Base-by-base conservation (phyloP, 2,113 vertebrate species). In the Alouatta palliata region DNA sequence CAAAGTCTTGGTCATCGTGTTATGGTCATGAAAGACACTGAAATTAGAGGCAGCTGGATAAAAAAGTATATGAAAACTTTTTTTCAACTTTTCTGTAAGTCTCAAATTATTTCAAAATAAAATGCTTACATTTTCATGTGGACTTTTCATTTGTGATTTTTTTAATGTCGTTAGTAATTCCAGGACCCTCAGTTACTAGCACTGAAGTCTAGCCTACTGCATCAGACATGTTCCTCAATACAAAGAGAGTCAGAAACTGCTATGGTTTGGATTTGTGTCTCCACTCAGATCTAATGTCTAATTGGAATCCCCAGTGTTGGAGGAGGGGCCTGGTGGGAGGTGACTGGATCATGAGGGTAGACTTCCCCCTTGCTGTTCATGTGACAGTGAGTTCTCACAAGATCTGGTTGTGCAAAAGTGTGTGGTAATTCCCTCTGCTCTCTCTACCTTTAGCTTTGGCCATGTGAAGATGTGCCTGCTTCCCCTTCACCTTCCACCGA, bases 91-190 rank as follows among this genome's bases (percentile, higher is more conserved):
- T 90, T 56, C 52, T 49, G 1, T 58, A 83, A 52, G 37, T 52
- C 91, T 97, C 80, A 90, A 90, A 79, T 83, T 58, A 95, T 37
- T 93, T 56, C 73, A 90, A 79, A 91, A 87, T 30, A 79, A 85
- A 97, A 94, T 71, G 43, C 54, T 94, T 80, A 43, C 47, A 32
- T 82, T 73, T 91, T 91, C 86, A 71, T n/a, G 56, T 80, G 52
- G 35, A 91, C 52, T 91, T 93, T 91, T 96, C 45, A 91, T 66
- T 85, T 90, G 76, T 81, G 47, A 76, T 93, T 92, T 93, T 85
- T 93, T 88, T 58, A 84, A 88, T 54, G 64, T 70, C 77, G 40
- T 43, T 25, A 17, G 23, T 91, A 95, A 94, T 66, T 80, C 77
- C 64, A 71, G 47, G 14, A 58, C 81, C 13, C 70, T 92, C 47